Percentiles rank a stretch among this genome's conserved stretches.
Evolutionary conservation across 2,888 invertebrate genomes (phyloP).

Genomic region (Diloba caeruleocephala): DNA sequence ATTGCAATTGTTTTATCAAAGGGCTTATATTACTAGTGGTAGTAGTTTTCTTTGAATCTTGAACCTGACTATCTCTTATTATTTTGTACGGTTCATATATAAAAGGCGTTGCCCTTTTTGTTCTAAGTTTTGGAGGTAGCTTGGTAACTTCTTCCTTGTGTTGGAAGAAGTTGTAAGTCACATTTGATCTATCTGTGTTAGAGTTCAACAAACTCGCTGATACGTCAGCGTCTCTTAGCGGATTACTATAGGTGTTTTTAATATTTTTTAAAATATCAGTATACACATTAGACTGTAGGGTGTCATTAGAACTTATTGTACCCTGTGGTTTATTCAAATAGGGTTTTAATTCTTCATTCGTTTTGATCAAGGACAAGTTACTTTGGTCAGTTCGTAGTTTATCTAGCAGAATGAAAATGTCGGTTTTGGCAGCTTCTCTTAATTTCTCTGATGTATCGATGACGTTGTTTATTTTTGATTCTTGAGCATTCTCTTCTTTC

Average conservation of each 20-base stretch:
- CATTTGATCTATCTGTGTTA: constrained; percentile 34
- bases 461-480: constrained; percentile 40
- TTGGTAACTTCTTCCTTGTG: constrained; percentile 64
- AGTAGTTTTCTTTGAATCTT: constrained; percentile 80
- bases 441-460: constrained; percentile 36
- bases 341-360: constrained; percentile 39
- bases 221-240: constrained; percentile 16
- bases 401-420: constrained; percentile 59
- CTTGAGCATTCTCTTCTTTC: constrained; percentile 25
- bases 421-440: constrained; percentile 40
- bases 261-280: constrained; percentile 86
- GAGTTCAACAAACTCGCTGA: constrained; percentile 20
- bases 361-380: constrained; percentile 42
- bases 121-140: constrained; percentile 55
- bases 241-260: constrained; percentile 48
- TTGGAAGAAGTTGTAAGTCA: constrained; percentile 56
- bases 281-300: constrained; percentile 74
- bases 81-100: constrained; percentile 86
- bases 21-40: constrained; percentile 79
- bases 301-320: constrained; percentile 25
- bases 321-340: constrained; percentile 27
- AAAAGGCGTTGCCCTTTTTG: constrained; percentile 75
- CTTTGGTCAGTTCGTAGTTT: constrained; percentile 58
- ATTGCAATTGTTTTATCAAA: constrained; percentile 80
- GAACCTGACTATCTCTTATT: constrained; percentile 76